phyloP scores from a whole-genome alignment of 2,888 invertebrate species.

The Lepidocyrtinus sp. region DNA sequence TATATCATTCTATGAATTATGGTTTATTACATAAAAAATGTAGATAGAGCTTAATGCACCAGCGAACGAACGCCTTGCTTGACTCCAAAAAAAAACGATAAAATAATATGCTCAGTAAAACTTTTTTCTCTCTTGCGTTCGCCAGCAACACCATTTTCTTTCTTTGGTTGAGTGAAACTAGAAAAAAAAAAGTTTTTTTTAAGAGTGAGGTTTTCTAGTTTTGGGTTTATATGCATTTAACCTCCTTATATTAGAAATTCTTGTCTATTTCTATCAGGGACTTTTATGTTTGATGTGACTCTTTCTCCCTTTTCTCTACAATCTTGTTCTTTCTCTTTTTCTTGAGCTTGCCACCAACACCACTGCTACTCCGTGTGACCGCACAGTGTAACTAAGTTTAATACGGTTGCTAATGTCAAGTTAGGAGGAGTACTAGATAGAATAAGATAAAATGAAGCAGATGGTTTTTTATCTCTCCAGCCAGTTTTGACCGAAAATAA shows the following conservation, averaged over 20 bases:
- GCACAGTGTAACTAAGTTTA: slow-evolving; percentile 3
- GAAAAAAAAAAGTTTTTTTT: slow-evolving; percentile 30
- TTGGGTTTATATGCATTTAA: neutral
- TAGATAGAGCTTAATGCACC: slow-evolving; percentile 22
- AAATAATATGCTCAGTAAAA: slow-evolving; percentile 18
- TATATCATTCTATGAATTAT: slow-evolving; percentile 45
- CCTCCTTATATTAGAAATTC: neutral
- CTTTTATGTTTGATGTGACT: slow-evolving; percentile 11
- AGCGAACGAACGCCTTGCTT: slow-evolving; percentile 4
- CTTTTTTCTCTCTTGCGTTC: slow-evolving; percentile 16
- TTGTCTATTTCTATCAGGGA: slow-evolving; percentile 13
- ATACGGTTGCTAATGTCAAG: slow-evolving; percentile 45
- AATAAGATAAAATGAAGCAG: slow-evolving; percentile 52
- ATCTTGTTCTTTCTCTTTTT: slow-evolving; percentile 15
- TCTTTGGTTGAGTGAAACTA: slow-evolving; percentile 39
- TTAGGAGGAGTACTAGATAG: slow-evolving; percentile 41
- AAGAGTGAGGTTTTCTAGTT: slow-evolving; percentile 14
- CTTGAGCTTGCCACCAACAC: neutral
- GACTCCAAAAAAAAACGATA: slow-evolving; percentile 19
- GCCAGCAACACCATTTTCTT: slow-evolving; percentile 11
- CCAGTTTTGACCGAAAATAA: slow-evolving; percentile 50
- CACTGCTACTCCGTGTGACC: neutral
- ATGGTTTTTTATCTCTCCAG: slow-evolving; percentile 59
- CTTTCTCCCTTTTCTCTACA: slow-evolving; percentile 28
- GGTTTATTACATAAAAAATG: slow-evolving; percentile 24